phyloP scores from a whole-genome alignment of 2,888 invertebrate species.

The Entomobrya proxima region DNA sequence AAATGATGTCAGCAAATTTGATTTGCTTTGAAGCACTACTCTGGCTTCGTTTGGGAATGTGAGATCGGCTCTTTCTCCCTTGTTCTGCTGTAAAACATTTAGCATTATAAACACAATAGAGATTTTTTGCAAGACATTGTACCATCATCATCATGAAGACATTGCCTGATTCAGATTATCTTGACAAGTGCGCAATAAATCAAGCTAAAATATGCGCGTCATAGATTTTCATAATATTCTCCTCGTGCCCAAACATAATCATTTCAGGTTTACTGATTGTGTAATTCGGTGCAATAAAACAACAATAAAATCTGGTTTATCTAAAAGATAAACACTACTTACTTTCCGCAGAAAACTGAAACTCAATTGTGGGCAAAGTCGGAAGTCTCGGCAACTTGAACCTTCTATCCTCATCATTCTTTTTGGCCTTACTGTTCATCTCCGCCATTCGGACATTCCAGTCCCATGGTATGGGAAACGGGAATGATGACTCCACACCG shows the following conservation, averaged over 20 bases:
- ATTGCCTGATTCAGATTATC: too few relatives aligned
- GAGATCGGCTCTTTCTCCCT: slow-evolving; percentile 64
- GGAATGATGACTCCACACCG: slow-evolving; percentile 16
- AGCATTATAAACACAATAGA: neutral
- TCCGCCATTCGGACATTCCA: slow-evolving; percentile 51
- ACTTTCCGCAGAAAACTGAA: slow-evolving; percentile 55
- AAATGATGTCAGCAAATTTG: slow-evolving; percentile 48
- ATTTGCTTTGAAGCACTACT: slow-evolving; percentile 49
- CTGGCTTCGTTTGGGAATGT: slow-evolving; percentile 47
- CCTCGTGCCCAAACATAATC: too few relatives aligned
- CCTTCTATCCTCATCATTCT: slow-evolving; percentile 32
- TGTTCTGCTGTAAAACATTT: slow-evolving; percentile 27
- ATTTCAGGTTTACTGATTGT: too few relatives aligned
- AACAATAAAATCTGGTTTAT: neutral
- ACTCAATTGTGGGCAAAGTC: slow-evolving; percentile 50
- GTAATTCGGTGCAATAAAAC: too few relatives aligned
- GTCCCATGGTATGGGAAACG: slow-evolving; percentile 62
- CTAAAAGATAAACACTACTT: slow-evolving; percentile 32
- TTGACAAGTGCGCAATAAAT: too few relatives aligned
- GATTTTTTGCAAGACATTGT: neutral
- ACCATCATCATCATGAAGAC: too few relatives aligned
- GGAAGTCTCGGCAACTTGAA: slow-evolving; percentile 50
- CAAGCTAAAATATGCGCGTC: too few relatives aligned
- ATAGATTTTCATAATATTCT: too few relatives aligned
- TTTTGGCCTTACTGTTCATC: slow-evolving; percentile 17